Base-by-base conservation (phyloP, 2,888 invertebrate genomes). In the Anaspis maculata region DNA sequence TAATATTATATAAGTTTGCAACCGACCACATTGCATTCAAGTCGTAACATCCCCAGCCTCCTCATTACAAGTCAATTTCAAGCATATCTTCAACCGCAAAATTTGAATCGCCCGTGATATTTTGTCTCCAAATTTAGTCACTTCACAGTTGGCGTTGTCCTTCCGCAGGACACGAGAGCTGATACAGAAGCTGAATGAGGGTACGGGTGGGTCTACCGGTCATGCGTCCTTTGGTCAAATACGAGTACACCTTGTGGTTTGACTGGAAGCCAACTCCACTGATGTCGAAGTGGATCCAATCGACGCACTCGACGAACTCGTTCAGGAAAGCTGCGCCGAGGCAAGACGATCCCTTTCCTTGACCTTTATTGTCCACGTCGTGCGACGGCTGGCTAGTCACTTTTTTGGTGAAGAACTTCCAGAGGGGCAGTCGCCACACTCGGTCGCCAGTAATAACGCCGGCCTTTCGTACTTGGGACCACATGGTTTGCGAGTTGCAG, bases 361-460 rank as follows among this genome's bases (percentile, higher is more conserved):
- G 34, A 3, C 66, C 66, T 34, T 55, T 56, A 43, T 67, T 67
- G 39, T 62, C 59, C 10, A 67, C 56, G 39, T 67, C 66, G 32
- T 61, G 59, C 1, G 61, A 59, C 9, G 41, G 37, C 35, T 52
- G 59, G 31, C 54, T 42, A 11, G 66, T 70, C 13, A 74, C 57
- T 62, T 67, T 54, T 25, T 64, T 63, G 2, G 64, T 65, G 54
- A 69, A 77, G 51, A 65, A 68, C 33, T 71, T 66, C 64, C 73
- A 76, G 21, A 77, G 50, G 0, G 77, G 77, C 70, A 77, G 67
- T 28, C 75, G 56, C 77, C 77, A 77, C 9, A 76, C 68, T n/a
- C 77, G 57, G 51, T 77, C 77, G 2, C 77, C 77, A 5, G 74
- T 72, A 22, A 61, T 59, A 2, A 61, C 56, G 1, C 74, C 72